These are phyloP conservation scores for Propithecus perrieri DNA, from an alignment of 2,797 vertebrate genomes.

Conservation along the genomic window DNA sequence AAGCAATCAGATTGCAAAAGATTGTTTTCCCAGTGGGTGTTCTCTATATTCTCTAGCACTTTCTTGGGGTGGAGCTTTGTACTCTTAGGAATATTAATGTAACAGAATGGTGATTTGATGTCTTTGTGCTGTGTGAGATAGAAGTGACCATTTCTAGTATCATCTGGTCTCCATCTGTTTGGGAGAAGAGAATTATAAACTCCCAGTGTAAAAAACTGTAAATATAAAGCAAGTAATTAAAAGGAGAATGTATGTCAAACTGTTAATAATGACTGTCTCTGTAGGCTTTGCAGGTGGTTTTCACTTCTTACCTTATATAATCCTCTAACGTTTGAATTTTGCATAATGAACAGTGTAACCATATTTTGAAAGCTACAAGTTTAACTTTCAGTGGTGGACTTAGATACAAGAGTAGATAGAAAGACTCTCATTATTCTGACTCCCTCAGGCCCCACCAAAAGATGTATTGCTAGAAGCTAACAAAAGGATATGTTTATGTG, in stretches of 20 bases:
- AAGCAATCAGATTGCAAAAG: background rate
- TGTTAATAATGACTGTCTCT: background rate
- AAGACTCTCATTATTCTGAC: background rate
- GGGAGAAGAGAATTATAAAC: background rate
- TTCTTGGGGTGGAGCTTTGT: background rate
- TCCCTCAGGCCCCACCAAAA: background rate
- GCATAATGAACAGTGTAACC: background rate
- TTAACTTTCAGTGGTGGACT: background rate
- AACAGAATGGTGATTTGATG: background rate
- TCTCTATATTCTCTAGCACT: background rate
- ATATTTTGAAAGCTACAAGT: constrained; percentile 8
- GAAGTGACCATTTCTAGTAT: background rate
- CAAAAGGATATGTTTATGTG: background rate
- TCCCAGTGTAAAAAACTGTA: background rate
- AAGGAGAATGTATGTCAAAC: background rate
- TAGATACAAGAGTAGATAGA: background rate
- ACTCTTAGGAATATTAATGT: background rate
- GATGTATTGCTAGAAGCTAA: background rate
- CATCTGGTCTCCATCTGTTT: background rate
- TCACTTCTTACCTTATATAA: background rate
- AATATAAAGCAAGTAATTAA: background rate
- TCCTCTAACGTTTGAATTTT: constrained; percentile 24
- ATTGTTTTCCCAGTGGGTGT: background rate
- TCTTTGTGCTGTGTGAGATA: background rate
- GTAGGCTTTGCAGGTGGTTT: background rate